Conservation (phyloP, 2,113 vertebrate genomes). For the Eupsittula cactorum region DNA sequence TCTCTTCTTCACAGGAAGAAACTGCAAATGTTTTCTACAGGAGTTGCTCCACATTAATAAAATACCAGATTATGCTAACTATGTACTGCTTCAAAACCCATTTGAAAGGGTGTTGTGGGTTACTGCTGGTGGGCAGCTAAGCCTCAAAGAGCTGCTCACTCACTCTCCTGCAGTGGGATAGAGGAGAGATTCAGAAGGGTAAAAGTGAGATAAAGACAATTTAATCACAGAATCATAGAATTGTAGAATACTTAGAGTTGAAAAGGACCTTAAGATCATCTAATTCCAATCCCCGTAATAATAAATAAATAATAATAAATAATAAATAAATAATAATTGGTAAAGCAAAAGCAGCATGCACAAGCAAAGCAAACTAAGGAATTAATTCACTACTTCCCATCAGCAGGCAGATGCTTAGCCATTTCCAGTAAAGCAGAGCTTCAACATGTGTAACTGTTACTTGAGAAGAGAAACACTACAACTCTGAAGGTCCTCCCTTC, state of each 20-base stretch:
- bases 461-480: neutral
- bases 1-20: neutral
- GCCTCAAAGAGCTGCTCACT: neutral
- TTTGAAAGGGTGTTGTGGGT: neutral
- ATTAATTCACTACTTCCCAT: neutral
- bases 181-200: neutral
- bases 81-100: neutral
- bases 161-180: neutral
- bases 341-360: neutral
- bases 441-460: neutral
- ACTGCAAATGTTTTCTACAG: neutral
- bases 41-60: neutral
- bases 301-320: neutral
- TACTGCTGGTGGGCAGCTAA: neutral
- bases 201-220: neutral
- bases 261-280: neutral
- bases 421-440: neutral
- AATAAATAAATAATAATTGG: neutral
- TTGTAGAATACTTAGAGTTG: neutral
- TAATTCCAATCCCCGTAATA: neutral
- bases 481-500: neutral
- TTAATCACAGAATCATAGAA: neutral
- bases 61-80: neutral
- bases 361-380: neutral
- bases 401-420: neutral